Conservation (phyloP, 1,140 invertebrate genomes). For the Steinernema khuongi region DNA sequence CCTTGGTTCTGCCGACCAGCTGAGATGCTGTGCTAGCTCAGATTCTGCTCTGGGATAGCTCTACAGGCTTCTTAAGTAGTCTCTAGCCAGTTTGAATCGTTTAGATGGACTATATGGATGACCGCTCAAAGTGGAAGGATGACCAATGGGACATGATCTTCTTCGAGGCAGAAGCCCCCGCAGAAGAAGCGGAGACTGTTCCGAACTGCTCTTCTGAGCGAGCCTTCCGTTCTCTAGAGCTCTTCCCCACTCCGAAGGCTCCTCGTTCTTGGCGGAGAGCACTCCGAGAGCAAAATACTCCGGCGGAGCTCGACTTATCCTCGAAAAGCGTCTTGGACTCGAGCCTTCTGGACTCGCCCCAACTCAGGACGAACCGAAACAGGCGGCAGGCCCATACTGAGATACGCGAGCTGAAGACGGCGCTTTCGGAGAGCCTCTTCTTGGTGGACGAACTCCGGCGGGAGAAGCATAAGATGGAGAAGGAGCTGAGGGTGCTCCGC, state of each 20-base stretch:
- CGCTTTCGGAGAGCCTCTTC: neutral
- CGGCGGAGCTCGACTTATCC: neutral
- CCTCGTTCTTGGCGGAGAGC: neutral
- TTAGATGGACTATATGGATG: conserved; percentile 2
- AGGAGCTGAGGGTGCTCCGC: neutral
- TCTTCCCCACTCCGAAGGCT: neutral
- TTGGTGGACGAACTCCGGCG: neutral
- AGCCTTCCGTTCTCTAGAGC: neutral
- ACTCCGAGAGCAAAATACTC: neutral
- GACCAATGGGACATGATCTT: neutral
- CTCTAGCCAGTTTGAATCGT: too few relatives aligned
- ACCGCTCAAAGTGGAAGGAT: neutral
- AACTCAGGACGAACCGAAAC: neutral
- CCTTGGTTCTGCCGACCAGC: neutral
- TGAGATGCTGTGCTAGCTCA: too few relatives aligned
- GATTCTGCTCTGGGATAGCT: too few relatives aligned
- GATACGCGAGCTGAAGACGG: neutral
- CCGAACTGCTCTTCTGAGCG: neutral
- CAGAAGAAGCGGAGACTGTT: neutral
- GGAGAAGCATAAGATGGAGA: neutral
- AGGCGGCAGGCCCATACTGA: neutral
- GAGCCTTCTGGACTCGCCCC: neutral
- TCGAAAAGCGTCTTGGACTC: neutral
- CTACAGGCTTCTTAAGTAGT: too few relatives aligned
- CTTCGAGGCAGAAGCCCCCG: too few relatives aligned